Base-by-base conservation (phyloP, 2,113 vertebrate genomes). In the Anseranas semipalmata region DNA sequence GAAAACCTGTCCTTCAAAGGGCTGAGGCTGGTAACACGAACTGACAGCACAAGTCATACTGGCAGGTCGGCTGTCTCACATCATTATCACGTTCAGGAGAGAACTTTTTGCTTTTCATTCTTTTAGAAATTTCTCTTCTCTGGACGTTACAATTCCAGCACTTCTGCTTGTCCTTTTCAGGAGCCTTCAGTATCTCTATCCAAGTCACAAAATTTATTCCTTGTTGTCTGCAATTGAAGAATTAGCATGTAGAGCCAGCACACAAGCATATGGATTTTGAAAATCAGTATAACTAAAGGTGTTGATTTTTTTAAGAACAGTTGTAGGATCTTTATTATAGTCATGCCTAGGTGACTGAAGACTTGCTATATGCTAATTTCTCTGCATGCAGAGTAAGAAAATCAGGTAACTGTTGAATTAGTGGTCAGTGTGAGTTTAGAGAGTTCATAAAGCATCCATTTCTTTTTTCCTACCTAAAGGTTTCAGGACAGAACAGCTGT, bases 81-180 rank as follows among this genome's bases (percentile, higher is more conserved):
- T 98, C 84, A 98, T 98, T 96, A 98, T 95, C 33, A 97, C 98
- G 56, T 98, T 99, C 93, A 98, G 98, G 50, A 98, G 97, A 41
- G 96, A 98, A 87, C 95, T 98, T 95, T 98, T 98, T 53, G 89
- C 96, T 93, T 98, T 98, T 98, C 97, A 98, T 73, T 98, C 98
- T 94, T 98, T 98, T 45, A 97, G 98, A 71, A 98, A 98, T 85
- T 90, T 98, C 89, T 98, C 96, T 91, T 98, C 98, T 98, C 98
- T 9, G 98, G 97, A 97, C 94, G 98, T 94, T 98, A 97, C 3
- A 98, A 98, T 96, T 98, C 96, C 59, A 98, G 97, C 35, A 96
- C 59, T 96, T 98, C 98, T 96, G 95, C 97, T 98, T 98, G 97
- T 95, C 96, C 97, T 90, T 98, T 98, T 8, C 96, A 96, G 35